Percentiles rank a stretch among this genome's conserved stretches.
Evolutionary conservation across 2,797 vertebrate genomes (phyloP).

Genomic region (Discoglossus pictus): DNA sequence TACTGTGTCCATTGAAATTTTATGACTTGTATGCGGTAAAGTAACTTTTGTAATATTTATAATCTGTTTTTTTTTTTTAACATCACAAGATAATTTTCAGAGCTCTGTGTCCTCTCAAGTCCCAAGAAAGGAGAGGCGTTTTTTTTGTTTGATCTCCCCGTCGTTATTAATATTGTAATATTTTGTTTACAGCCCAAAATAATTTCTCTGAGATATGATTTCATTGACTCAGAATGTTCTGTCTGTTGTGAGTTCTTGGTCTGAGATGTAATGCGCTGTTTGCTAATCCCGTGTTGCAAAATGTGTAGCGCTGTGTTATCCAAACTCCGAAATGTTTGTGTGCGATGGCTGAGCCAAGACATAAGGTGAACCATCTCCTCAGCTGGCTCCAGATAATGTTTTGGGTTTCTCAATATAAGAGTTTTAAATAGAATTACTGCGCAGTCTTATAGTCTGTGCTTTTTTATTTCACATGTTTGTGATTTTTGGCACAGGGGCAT

Average conservation of each 20-base stretch:
- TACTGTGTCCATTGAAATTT: no score
- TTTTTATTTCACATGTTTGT: slow-evolving; percentile 28
- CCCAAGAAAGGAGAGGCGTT: not conserved
- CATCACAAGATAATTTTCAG: no score
- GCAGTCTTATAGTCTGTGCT: slow-evolving; percentile 19
- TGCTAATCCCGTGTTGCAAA: not conserved
- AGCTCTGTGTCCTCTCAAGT: no score
- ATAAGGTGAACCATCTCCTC: slow-evolving; percentile 38
- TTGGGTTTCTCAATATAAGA: slow-evolving; percentile 4
- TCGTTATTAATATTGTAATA: slow-evolving; percentile 13
- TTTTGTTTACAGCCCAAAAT: slow-evolving; percentile 9
- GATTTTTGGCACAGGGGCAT: slow-evolving; percentile 22
- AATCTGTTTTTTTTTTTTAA: no score
- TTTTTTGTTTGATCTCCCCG: slow-evolving; percentile 9
- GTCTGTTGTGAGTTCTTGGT: not conserved
- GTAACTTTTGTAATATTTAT: no score
- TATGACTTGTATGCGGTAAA: no score
- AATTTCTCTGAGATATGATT: slow-evolving; percentile 19
- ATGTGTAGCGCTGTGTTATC: slow-evolving; percentile 3
- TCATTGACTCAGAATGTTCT: slow-evolving; percentile 24
- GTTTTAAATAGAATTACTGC: slow-evolving; percentile 43
- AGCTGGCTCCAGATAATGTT: not conserved
- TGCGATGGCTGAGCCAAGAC: slow-evolving; percentile 34
- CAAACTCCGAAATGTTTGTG: slow-evolving; percentile 10
- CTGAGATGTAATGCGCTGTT: not conserved